A percentile compares a stretch with the other conserved stretches of the same genome.
Evolutionary conservation across 2,113 vertebrate genomes (phyloP).

Genomic region (Rhabdornis inornatus): DNA sequence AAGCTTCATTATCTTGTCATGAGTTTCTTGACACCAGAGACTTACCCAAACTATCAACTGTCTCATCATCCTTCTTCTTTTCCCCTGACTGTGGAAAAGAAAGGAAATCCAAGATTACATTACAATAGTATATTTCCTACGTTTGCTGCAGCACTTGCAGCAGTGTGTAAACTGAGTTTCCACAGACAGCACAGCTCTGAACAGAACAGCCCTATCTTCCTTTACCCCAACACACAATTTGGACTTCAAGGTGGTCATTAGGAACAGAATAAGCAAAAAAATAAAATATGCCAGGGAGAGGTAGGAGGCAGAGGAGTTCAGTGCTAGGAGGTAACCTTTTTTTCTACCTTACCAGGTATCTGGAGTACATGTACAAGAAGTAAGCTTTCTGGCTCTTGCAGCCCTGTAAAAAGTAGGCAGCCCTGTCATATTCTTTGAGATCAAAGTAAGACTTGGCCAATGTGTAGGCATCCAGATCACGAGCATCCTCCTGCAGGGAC

Average conservation of each 20-base stretch:
- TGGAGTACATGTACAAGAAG: constrained; percentile 98
- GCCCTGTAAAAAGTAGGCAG: constrained; percentile 91
- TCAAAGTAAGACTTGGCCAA: constrained; percentile 98
- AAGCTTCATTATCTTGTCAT: neutral
- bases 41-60: constrained; percentile 96
- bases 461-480: constrained; percentile 91
- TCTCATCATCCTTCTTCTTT: constrained; percentile 98
- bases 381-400: constrained; percentile 97
- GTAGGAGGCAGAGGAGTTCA: neutral
- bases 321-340: neutral
- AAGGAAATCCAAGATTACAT: neutral
- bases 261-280: neutral
- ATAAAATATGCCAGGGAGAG: neutral
- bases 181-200: neutral
- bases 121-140: neutral
- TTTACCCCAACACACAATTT: neutral
- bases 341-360: constrained; percentile 87
- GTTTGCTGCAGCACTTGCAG: neutral
- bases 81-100: constrained; percentile 86
- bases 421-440: constrained; percentile 96
- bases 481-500: constrained; percentile 86
- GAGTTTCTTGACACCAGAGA: neutral
- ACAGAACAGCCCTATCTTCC: neutral
- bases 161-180: neutral
- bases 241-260: neutral